Evolutionary conservation across 2,113 vertebrate genomes (phyloP), one percentile per base, ranked within the genome.

Genomic region (Callipepla californica): DNA sequence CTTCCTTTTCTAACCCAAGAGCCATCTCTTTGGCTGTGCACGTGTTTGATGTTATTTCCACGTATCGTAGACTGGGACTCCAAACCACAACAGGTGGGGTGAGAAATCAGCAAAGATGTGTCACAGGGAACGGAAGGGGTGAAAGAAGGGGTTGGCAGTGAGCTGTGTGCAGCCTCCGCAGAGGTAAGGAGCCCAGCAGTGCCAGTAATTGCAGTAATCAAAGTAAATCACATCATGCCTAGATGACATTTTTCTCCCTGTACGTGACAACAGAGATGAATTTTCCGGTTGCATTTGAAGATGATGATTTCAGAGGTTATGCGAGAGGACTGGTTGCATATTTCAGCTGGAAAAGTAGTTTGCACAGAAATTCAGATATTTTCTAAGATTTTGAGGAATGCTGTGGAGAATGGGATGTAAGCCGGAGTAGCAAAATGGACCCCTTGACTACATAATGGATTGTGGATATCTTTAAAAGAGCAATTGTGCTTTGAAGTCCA

Each of bases 401-500:
- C 11, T 69, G 18, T 7, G 30, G 48, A 78, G 91, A 94, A 53
- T 65, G 32, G 38, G n/a, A 66, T 14, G 2, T 44, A 70, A 94
- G 25, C 36, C 38, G 87, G 78, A 53, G 44, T 7, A 66, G 58
- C 89, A 92, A 91, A 34, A 19, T 17, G 59, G 65, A 50, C 36
- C 61, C 72, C 48, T 0, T 19, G n/a, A 32, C 76, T 59, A 32
- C 73, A 55, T 36, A 48, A 80, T 0, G 1, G 26, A 25, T 44
- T 22, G 4, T 59, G 80, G 73, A 40, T 87, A 80, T n/a, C 68
- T 70, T 77, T 42, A 82, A 89, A 96, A 66, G 69, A 66, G 53
- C 30, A 69, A 80, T 42, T 45, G 57, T 4, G 8, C 83, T 94
- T 93, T 93, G 92, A 95, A 93, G 95, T 51, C 48, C 73, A 88